phyloP scores from a whole-genome alignment of 2,888 invertebrate genomes.

The Heteromurus nitidus region DNA sequence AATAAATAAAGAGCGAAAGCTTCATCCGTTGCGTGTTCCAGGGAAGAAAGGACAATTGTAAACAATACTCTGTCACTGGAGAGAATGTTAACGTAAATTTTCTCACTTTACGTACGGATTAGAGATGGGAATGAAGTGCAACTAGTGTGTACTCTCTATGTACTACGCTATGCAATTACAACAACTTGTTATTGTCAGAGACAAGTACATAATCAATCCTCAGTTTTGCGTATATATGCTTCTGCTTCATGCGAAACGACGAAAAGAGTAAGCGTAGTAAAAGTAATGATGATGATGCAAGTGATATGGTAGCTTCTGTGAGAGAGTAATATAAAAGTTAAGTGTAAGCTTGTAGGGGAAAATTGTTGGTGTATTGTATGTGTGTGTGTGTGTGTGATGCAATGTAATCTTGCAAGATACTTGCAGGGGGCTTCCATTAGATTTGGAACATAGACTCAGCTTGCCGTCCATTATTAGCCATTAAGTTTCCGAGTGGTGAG shows the following conservation, averaged over 20 bases:
- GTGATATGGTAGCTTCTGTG: not conserved
- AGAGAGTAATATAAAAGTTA: conserved; percentile 10
- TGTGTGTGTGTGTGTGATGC: conserved; percentile 16
- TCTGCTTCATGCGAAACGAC: too few species aligned
- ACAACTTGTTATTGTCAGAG: conserved; percentile 59
- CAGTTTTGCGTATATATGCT: not conserved
- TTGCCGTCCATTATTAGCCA: conserved; percentile 73
- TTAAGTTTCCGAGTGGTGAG: conserved; percentile 70
- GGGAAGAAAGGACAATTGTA: too few species aligned
- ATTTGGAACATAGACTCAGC: conserved; percentile 63
- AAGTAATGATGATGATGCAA: conserved; percentile 13
- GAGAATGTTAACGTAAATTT: too few species aligned
- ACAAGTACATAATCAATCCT: conserved; percentile 33
- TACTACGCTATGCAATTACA: conserved; percentile 52
- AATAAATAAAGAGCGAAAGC: too few species aligned
- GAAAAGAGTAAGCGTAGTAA: too few species aligned
- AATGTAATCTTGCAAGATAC: conserved; percentile 42
- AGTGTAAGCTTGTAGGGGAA: conserved; percentile 42
- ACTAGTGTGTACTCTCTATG: too few species aligned
- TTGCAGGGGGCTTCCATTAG: conserved; percentile 49
- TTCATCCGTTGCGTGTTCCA: too few species aligned
- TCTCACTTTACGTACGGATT: too few species aligned
- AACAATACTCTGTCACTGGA: too few species aligned
- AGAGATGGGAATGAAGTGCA: too few species aligned
- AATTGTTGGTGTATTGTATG: too few species aligned